Base-by-base conservation (phyloP, 1,140 invertebrate species). In the Vanessa atalanta region DNA sequence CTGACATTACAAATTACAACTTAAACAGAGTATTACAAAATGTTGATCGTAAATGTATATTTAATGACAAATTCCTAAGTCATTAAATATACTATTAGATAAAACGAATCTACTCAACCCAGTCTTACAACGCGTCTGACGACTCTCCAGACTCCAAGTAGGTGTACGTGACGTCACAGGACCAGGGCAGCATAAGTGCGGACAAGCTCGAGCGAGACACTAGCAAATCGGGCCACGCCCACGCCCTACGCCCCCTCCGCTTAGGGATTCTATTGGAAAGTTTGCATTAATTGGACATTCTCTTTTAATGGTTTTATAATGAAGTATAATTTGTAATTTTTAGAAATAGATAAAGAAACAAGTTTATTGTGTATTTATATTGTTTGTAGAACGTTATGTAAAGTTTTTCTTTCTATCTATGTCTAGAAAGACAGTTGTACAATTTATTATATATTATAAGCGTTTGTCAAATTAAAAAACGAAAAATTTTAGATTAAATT, bases 101-200 rank as follows among this genome's bases (percentile, higher is more conserved):
- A 53, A n/a, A 53, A 53, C 15, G n/a, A 53, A 9, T 16, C 51
- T 1, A 20, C 5, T 8, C n/a, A 7, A n/a, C 7, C 15, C 15
- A 2, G 15, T 60, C 55, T 60, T 60, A 60, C 12, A 60, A 26
- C 12, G n/a, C 9, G 9, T 7, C 16, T 20, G 11, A 48, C 20
- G 61, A 48, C 37, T 65, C 37, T 65, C n/a, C 64, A 65, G 47
- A 31, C 64, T 63, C 51, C 47, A 77, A 76, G 77, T 81, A 83
- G 80, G 85, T 79, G 83, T 75, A 70, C 77, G 66, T 87, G 84
- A 88, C 88, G 85, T 84, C 81, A 79, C 71, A 65, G 80, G 84
- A 89, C 86, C 85, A 89, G 83, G 86, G 76, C 64, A 76, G 51
- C 86, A 89, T 82, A 77, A 79, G 68, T 70, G 57, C 69, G 64